phyloP scores from a whole-genome alignment of 2,797 vertebrate genomes.

The Apodemus agrarius region DNA sequence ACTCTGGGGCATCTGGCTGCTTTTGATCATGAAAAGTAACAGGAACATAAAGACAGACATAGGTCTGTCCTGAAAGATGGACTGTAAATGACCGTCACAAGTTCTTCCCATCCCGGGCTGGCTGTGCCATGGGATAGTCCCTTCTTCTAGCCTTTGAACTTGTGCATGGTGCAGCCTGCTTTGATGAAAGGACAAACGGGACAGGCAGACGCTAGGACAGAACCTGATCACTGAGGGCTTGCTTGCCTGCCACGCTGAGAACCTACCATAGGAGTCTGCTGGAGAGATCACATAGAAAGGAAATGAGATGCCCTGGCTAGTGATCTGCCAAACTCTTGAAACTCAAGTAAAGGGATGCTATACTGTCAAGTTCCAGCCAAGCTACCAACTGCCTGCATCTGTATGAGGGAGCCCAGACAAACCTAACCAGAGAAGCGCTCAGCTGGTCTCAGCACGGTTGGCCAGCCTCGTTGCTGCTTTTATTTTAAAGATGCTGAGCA shows the following conservation, averaged over 20 bases:
- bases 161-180: not conserved
- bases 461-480: not conserved
- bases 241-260: not conserved
- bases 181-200: not conserved
- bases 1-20: not conserved
- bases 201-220: not conserved
- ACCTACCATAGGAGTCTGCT: not conserved
- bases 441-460: not conserved
- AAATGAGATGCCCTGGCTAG: not conserved
- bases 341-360: constrained; percentile 28
- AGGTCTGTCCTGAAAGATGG: not conserved
- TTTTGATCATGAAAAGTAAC: not conserved
- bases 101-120: not conserved
- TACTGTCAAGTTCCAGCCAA: not conserved
- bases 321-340: not conserved
- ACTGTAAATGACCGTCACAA: not conserved
- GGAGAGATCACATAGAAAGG: not conserved
- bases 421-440: not conserved
- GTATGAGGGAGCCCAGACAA: not conserved
- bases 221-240: not conserved
- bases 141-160: not conserved
- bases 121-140: not conserved
- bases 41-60: not conserved
- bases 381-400: not conserved
- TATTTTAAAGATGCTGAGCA: not conserved